Evolutionary conservation across 2,888 invertebrate genomes (phyloP).

Genomic region (Perithous albicinctus): DNA sequence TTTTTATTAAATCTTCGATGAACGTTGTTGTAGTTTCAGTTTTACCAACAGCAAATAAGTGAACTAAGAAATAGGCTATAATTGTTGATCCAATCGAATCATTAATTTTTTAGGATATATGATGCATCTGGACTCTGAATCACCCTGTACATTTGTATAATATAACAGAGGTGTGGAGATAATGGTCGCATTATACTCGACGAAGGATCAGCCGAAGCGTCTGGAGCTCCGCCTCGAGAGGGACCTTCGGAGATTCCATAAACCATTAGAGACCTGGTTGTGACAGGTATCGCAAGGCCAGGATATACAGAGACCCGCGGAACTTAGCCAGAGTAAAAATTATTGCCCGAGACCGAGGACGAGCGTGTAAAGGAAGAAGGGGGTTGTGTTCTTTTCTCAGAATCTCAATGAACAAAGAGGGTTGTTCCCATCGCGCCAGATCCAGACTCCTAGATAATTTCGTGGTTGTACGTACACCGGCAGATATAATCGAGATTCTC

Average conservation of each 20-base stretch:
- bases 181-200: conserved; percentile 79
- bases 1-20: too few relatives aligned
- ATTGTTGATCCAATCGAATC: not conserved
- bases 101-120: not conserved
- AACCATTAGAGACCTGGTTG: conserved; percentile 76
- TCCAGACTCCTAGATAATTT: conserved; percentile 62
- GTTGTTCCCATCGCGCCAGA: conserved; percentile 58
- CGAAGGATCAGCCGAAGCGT: conserved; percentile 62
- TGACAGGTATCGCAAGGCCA: conserved; percentile 74
- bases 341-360: conserved; percentile 53
- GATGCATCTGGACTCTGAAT: conserved; percentile 25
- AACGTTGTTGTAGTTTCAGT: too few relatives aligned
- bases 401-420: conserved; percentile 38
- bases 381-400: conserved; percentile 7
- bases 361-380: conserved; percentile 34
- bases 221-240: conserved; percentile 68
- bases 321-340: conserved; percentile 67
- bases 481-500: conserved; percentile 27
- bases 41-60: too few relatives aligned
- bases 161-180: conserved; percentile 77
- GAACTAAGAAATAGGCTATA: not conserved
- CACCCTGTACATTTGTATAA: conserved; percentile 57
- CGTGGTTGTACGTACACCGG: conserved; percentile 35
- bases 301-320: conserved; percentile 52
- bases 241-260: conserved; percentile 75